Evolutionary conservation across 2,888 invertebrate genomes (phyloP).

Genomic region (Eupithecia abbreviata): DNA sequence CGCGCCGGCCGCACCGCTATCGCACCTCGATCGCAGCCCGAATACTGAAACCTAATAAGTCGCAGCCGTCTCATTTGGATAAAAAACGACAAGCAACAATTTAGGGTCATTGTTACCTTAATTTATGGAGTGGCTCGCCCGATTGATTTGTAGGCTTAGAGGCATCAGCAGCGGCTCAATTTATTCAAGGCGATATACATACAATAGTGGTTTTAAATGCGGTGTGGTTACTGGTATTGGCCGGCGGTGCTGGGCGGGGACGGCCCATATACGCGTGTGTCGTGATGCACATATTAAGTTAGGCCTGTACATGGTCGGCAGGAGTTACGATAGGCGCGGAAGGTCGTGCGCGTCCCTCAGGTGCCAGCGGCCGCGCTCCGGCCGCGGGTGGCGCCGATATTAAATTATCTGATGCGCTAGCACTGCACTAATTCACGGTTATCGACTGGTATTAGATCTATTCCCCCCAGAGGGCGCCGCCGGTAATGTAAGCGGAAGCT

Average conservation of each 20-base stretch:
- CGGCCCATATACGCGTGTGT: conserved; percentile 76
- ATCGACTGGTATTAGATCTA: conserved; percentile 43
- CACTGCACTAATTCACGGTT: conserved; percentile 56
- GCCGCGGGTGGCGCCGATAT: conserved; percentile 68
- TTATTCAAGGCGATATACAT: conserved; percentile 82
- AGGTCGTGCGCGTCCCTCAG: conserved; percentile 71
- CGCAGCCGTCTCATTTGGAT: conserved; percentile 80
- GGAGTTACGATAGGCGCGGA: conserved; percentile 75
- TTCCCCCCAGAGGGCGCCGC: conserved; percentile 29
- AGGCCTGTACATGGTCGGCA: conserved; percentile 75
- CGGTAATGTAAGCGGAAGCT: conserved; percentile 18
- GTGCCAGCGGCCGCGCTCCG: conserved; percentile 44
- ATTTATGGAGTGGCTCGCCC: conserved; percentile 81
- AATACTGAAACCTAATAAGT: conserved; percentile 82
- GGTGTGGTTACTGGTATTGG: conserved; percentile 71
- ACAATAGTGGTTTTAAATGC: conserved; percentile 80
- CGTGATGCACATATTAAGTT: conserved; percentile 84
- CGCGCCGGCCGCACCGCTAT: conserved; percentile 66
- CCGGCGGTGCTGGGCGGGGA: conserved; percentile 70
- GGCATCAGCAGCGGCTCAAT: conserved; percentile 72
- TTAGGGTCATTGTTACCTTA: conserved; percentile 83
- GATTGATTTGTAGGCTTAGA: conserved; percentile 80
- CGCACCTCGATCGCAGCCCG: conserved; percentile 71
- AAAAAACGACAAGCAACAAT: conserved; percentile 81
- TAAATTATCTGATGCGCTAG: conserved; percentile 67